phyloP scores from a whole-genome alignment of 2,888 invertebrate species.

The Watsonalla cultraria region DNA sequence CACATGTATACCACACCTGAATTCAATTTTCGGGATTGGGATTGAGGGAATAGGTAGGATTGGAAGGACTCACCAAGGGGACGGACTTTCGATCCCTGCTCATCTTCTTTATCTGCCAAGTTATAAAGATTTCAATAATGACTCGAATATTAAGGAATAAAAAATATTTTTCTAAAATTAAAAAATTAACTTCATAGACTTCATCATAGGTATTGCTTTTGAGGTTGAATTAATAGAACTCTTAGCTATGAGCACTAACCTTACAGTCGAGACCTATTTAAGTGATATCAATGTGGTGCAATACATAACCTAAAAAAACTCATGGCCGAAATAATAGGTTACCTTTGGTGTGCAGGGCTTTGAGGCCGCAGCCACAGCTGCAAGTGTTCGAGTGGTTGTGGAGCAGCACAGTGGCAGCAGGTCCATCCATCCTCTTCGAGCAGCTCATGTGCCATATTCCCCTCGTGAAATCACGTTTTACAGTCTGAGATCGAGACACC shows the following conservation, averaged over 20 bases:
- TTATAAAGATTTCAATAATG: slow-evolving; percentile 12
- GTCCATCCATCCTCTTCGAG: slow-evolving; percentile 57
- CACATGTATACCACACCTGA: too few relatives aligned
- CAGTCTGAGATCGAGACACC: slow-evolving; percentile 57
- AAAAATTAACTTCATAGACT: too few relatives aligned
- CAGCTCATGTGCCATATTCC: slow-evolving; percentile 86
- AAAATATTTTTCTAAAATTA: too few relatives aligned
- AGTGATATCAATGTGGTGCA: slow-evolving; percentile 40
- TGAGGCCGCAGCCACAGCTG: slow-evolving; percentile 82
- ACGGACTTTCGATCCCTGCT: slow-evolving; percentile 36
- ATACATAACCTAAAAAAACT: slow-evolving; percentile 61
- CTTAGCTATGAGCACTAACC: too few relatives aligned
- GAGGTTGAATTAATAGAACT: too few relatives aligned
- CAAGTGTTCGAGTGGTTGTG: slow-evolving; percentile 81
- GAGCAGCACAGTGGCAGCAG: slow-evolving; percentile 53
- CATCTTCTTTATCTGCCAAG: slow-evolving; percentile 48
- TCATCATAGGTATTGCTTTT: too few relatives aligned
- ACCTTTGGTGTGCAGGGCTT: slow-evolving; percentile 86
- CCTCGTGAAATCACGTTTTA: slow-evolving; percentile 82
- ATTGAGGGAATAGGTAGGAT: slow-evolving; percentile 12
- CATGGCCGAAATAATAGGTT: slow-evolving; percentile 16
- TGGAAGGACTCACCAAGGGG: slow-evolving; percentile 61
- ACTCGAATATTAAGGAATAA: not conserved
- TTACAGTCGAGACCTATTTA: not conserved
- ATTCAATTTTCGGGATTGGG: slow-evolving; percentile 1